Evolutionary conservation across 2,888 invertebrate genomes (phyloP), one percentile per base, ranked within the genome.

Genomic region (Plebejus argus): DNA sequence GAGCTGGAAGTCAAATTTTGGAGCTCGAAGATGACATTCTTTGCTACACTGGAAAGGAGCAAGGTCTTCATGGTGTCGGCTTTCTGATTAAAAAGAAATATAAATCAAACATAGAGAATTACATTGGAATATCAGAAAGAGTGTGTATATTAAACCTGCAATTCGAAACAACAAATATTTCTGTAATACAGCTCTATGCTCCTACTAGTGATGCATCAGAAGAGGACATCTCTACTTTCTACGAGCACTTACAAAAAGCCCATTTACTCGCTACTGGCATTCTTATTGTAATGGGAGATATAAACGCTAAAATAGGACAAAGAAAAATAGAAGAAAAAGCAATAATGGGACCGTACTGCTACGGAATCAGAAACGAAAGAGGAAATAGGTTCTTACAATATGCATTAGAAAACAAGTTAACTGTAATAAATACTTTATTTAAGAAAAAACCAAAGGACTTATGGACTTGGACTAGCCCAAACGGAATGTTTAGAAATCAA

Each of bases 321-420:
- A 71, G 77, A 66, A 76, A 78, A 76, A 35, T 23, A 8, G 76
- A 76, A 7, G 81, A 82, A 80, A 71, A 80, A 3, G 10, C 49
- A n/a, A 72, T 79, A 10, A 76, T 81, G 20, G 79, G 79, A 35
- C 77, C 70, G 70, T 78, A 56, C 75, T 49, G 78, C 45, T 78
- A 79, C 15, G 81, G 81, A 0, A 53, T 77, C n/a, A 78, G 81
- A 76, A 82, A 77, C 39, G 1, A 35, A 28, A 80, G 78, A 70
- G 81, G 80, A 0, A 70, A 81, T 77, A 79, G 18, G 74, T 72
- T 82, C 12, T 72, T 82, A 80, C 82, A 82, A 81, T 81, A 80
- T 49, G 78, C 78, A 33, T 53, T 75, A 53, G 66, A 79, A 78
- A 77, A 77, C 20, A 77, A 78, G 8, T 8, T 53, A 1, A 53